These are phyloP conservation scores for Ibycter americanus DNA, from an alignment of 2,797 vertebrate genomes.

Conservation along the genomic window DNA sequence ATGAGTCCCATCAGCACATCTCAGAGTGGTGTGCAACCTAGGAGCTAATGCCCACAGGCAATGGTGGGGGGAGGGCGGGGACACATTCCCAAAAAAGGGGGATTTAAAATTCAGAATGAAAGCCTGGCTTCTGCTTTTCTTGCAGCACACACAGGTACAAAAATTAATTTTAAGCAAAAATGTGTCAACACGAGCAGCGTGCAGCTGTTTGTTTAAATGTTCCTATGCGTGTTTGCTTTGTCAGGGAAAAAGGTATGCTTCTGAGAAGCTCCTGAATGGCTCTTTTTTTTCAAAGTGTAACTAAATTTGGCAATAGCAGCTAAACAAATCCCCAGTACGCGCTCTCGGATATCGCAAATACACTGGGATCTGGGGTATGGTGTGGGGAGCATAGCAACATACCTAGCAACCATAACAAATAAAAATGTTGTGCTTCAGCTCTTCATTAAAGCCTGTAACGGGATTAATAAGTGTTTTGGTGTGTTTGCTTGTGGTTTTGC, in stretches of 20 bases:
- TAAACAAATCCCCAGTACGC: neutral
- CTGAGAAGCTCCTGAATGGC: neutral
- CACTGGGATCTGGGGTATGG: neutral
- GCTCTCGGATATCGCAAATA: neutral
- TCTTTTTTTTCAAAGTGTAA: neutral
- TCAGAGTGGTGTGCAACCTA: neutral
- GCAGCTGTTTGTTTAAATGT: neutral
- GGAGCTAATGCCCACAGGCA: neutral
- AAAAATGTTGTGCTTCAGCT: neutral
- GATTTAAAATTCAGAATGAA: neutral
- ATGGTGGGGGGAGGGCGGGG: no score
- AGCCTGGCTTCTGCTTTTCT: neutral
- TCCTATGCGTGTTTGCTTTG: neutral
- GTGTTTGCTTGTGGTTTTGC: neutral
- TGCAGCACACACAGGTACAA: neutral
- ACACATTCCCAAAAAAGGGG: no score
- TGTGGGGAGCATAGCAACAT: neutral
- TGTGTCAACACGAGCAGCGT: neutral
- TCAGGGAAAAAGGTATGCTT: neutral
- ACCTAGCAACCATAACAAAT: conserved; percentile 50
- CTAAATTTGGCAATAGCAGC: neutral
- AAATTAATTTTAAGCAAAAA: neutral
- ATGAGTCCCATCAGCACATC: neutral
- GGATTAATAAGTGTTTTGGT: conserved; percentile 13
- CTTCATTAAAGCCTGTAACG: neutral